Percentiles rank a stretch among this genome's conserved stretches.
These are phyloP conservation scores for Ips typographus DNA, from an alignment of 1,140 invertebrate species.

Conservation along the genomic window DNA sequence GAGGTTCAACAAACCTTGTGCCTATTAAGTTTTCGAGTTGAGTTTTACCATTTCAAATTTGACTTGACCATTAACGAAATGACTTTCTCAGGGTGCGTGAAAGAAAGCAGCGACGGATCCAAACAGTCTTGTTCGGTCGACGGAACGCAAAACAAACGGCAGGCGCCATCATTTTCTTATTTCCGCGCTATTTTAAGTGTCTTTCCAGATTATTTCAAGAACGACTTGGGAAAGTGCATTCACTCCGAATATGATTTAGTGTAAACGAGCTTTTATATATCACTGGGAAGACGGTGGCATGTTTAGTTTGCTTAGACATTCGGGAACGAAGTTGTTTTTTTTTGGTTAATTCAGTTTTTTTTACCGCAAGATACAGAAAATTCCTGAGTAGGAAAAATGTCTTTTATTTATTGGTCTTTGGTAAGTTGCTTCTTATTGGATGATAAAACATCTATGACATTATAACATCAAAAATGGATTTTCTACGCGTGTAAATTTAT, in stretches of 20 bases:
- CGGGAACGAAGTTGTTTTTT: too few relatives aligned
- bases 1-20: too few relatives aligned
- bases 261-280: neutral
- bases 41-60: too few relatives aligned
- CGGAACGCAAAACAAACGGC: neutral
- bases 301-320: neutral
- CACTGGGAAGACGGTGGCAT: neutral
- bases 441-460: neutral
- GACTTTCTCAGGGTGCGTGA: neutral
- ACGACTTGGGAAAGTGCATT: slow-evolving; percentile 16
- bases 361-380: too few relatives aligned
- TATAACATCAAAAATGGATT: slow-evolving; percentile 5
- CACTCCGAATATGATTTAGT: slow-evolving; percentile 16
- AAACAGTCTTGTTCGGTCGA: neutral
- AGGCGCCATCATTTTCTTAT: neutral
- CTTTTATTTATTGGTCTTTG: slow-evolving; percentile 50
- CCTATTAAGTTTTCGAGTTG: too few relatives aligned
- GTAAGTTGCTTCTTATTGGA: slow-evolving; percentile 30
- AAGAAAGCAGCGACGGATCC: neutral
- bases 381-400: slow-evolving; percentile 34
- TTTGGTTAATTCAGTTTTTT: too few relatives aligned
- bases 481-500: too few relatives aligned
- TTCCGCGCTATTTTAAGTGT: slow-evolving; percentile 29
- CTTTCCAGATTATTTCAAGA: slow-evolving; percentile 31
- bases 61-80: too few relatives aligned